A percentile compares a stretch with the other conserved stretches of the same genome.
Conservation (phyloP, 2,113 vertebrate species). For the Leptodactylus fuscus region DNA sequence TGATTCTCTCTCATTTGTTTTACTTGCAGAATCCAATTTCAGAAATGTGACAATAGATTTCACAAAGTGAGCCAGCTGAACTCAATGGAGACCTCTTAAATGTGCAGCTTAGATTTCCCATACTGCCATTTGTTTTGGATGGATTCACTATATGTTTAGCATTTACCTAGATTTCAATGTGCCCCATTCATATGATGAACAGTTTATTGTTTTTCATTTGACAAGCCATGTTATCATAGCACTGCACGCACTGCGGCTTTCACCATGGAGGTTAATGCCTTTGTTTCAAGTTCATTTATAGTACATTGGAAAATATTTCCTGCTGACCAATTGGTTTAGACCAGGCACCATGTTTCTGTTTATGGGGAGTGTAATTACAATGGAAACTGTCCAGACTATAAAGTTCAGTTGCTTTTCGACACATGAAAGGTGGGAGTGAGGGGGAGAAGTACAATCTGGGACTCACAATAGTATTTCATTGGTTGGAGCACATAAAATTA, state of each 20-base stretch:
- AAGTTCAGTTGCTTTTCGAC: not conserved
- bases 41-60: conserved; percentile 70
- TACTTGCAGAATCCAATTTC: conserved; percentile 70
- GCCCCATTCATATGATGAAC: conserved; percentile 60
- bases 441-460: not conserved
- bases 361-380: conserved; percentile 66
- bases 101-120: conserved; percentile 50
- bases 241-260: conserved; percentile 3
- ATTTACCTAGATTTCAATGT: conserved; percentile 48
- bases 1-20: conserved; percentile 69
- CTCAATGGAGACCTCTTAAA: conserved; percentile 63
- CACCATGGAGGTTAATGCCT: conserved; percentile 60
- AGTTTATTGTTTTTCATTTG: conserved; percentile 57
- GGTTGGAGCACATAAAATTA: not conserved
- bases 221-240: conserved; percentile 59
- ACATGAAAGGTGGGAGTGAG: not conserved
- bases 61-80: conserved; percentile 63
- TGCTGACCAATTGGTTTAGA: conserved; percentile 49
- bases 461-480: conserved; percentile 8
- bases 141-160: conserved; percentile 37
- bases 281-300: conserved; percentile 61
- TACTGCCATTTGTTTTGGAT: conserved; percentile 53
- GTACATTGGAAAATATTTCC: conserved; percentile 49
- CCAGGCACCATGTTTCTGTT: conserved; percentile 52
- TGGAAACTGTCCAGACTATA: conserved; percentile 59